These are phyloP conservation scores for Anneissia japonica DNA, from an alignment of 35 echinoderm and acorn worm species.

Conservation along the genomic window DNA sequence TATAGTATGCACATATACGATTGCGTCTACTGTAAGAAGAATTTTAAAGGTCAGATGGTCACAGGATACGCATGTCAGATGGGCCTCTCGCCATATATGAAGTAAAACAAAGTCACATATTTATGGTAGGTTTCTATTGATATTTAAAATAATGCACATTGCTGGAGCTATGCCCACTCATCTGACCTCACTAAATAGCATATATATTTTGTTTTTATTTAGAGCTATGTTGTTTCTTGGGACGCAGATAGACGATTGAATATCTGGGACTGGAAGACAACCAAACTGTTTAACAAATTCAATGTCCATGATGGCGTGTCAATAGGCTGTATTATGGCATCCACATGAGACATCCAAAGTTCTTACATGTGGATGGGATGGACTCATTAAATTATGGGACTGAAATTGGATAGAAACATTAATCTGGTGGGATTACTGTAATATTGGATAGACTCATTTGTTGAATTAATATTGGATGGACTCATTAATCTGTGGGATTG, in stretches of 20 bases:
- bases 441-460: too few species aligned
- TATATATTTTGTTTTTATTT: too few species aligned
- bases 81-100: slow-evolving; percentile 94
- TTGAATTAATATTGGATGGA: too few species aligned
- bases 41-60: slow-evolving; percentile 98
- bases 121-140: too few species aligned
- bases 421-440: too few species aligned
- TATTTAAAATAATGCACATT: too few species aligned
- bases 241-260: slow-evolving; percentile 95
- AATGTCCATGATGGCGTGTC: slow-evolving; percentile 93
- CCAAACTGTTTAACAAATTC: slow-evolving; percentile 82
- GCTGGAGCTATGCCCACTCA: too few species aligned
- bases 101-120: too few species aligned
- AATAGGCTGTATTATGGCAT: slow-evolving; percentile 89
- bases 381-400: slow-evolving; percentile 97
- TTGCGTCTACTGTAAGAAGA: slow-evolving; percentile 87
- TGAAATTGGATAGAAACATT: too few species aligned
- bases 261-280: slow-evolving; percentile 95
- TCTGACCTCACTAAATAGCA: too few species aligned
- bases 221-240: slow-evolving; percentile 87
- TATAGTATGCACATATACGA: slow-evolving; percentile 78
- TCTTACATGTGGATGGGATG: slow-evolving; percentile 96
- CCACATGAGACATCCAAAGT: slow-evolving; percentile 95
- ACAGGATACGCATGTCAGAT: slow-evolving; percentile 97
- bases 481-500: too few species aligned